Conservation (phyloP, 2,888 invertebrate genomes). For the Agrenia bidenticulata region DNA sequence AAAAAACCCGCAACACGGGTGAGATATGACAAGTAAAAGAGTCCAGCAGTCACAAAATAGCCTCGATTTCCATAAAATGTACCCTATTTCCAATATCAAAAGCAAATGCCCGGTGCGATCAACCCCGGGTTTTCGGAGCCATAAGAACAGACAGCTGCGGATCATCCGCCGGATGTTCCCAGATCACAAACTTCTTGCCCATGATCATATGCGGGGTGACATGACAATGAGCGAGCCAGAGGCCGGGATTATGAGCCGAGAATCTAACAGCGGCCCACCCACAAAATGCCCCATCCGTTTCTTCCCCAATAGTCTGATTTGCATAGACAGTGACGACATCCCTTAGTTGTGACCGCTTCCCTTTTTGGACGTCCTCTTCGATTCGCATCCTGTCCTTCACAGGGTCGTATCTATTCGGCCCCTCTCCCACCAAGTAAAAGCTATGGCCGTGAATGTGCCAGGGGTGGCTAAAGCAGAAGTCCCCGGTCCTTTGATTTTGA, state of each 20-base stretch:
- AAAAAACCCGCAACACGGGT: too few species aligned
- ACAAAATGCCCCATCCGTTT: constrained; percentile 28
- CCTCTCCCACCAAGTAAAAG: constrained; percentile 41
- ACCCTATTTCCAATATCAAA: too few species aligned
- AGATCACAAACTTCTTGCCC: constrained; percentile 42
- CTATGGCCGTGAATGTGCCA: constrained; percentile 39
- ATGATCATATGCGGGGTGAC: constrained; percentile 40
- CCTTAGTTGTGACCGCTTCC: constrained; percentile 26
- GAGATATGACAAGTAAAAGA: too few species aligned
- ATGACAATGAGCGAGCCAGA: constrained; percentile 38
- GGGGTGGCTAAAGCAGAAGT: constrained; percentile 36
- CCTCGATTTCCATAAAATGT: too few species aligned
- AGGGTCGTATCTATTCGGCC: constrained; percentile 36
- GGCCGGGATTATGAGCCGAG: constrained; percentile 35
- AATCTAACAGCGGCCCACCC: constrained; percentile 42
- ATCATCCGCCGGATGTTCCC: constrained; percentile 36
- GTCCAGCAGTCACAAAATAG: too few species aligned
- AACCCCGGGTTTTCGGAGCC: too few species aligned
- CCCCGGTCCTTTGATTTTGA: constrained; percentile 29
- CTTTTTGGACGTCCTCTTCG: constrained; percentile 26
- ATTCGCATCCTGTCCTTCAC: constrained; percentile 30
- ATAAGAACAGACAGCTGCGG: constrained; percentile 11
- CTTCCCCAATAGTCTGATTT: constrained; percentile 27
- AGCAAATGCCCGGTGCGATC: too few species aligned
- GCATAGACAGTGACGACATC: constrained; percentile 32